Percentiles rank a stretch among this genome's conserved stretches.
Conservation (phyloP, 2,113 vertebrate genomes). For the Eurypyga helias region DNA sequence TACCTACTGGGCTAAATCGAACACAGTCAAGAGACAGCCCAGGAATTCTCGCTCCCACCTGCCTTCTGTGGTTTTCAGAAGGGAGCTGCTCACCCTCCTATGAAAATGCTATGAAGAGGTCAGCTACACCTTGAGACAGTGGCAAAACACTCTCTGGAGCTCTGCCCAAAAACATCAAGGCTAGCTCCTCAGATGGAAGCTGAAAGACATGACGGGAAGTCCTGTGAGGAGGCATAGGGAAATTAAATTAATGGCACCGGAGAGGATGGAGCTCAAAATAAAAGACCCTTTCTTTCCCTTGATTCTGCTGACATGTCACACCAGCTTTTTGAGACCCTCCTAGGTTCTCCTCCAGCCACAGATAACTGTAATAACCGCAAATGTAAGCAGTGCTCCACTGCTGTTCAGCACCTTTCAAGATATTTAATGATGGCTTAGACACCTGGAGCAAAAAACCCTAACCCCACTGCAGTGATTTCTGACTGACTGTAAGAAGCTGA, state of each 20-base stretch:
- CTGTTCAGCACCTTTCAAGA: neutral
- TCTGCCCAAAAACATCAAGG: neutral
- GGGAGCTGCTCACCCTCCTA: neutral
- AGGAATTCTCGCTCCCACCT: neutral
- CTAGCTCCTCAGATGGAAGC: neutral
- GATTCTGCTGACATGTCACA: neutral
- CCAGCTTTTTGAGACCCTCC: neutral
- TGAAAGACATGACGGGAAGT: accelerated
- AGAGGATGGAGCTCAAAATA: neutral
- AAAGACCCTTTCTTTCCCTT: neutral
- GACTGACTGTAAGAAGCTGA: neutral
- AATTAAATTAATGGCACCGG: neutral
- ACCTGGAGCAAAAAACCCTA: neutral
- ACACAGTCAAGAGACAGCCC: accelerated
- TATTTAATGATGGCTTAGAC: neutral
- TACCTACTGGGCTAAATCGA: accelerated
- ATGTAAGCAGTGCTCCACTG: neutral
- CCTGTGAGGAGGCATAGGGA: neutral
- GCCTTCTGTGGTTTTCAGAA: neutral
- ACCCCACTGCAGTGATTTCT: neutral
- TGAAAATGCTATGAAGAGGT: neutral
- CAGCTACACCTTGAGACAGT: neutral
- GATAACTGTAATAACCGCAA: neutral
- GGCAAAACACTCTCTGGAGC: neutral
- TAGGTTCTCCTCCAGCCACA: neutral